Percentiles rank a stretch among this genome's conserved stretches.
Evolutionary conservation across 2,797 vertebrate genomes (phyloP).

Genomic region (Sebastes kiyomatsui): DNA sequence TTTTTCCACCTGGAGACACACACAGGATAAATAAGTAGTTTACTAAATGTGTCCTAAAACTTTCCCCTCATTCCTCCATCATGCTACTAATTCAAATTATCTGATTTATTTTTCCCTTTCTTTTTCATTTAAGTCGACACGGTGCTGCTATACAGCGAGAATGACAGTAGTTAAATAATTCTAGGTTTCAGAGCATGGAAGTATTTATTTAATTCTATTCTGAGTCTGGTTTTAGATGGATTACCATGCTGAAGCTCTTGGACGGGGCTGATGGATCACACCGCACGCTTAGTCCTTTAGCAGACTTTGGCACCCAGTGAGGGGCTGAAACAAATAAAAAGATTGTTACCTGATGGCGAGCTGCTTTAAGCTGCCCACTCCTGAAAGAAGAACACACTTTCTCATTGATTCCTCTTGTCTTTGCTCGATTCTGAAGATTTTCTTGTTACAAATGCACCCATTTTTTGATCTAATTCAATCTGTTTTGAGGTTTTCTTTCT

Average conservation of each 20-base stretch:
- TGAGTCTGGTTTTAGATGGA: slow-evolving; percentile 59
- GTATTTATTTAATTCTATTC: slow-evolving; percentile 71
- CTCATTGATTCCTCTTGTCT: neutral
- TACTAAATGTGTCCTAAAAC: neutral
- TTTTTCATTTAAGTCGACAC: slow-evolving; percentile 10
- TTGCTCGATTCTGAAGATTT: slow-evolving; percentile 24
- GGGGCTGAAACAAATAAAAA: slow-evolving; percentile 60
- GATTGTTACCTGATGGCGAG: slow-evolving; percentile 66
- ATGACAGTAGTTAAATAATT: slow-evolving; percentile 61
- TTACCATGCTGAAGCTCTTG: slow-evolving; percentile 45
- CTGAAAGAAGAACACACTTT: slow-evolving; percentile 14
- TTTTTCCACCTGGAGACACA: neutral
- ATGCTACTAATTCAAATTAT: slow-evolving; percentile 24
- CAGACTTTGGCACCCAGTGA: slow-evolving; percentile 52
- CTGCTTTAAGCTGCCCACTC: slow-evolving; percentile 19
- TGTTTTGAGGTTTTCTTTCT: slow-evolving; percentile 37
- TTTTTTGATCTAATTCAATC: slow-evolving; percentile 42
- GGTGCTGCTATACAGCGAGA: neutral
- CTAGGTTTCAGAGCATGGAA: slow-evolving; percentile 57
- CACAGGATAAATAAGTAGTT: neutral
- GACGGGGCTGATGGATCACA: slow-evolving; percentile 61
- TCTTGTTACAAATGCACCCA: neutral
- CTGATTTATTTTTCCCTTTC: slow-evolving; percentile 29
- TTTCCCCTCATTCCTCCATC: neutral
- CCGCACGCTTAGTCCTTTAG: slow-evolving; percentile 28